Evolutionary conservation across 2,797 vertebrate species (phyloP), one percentile per base, ranked within the genome.

Genomic region (Notoglanidium macrostoma): DNA sequence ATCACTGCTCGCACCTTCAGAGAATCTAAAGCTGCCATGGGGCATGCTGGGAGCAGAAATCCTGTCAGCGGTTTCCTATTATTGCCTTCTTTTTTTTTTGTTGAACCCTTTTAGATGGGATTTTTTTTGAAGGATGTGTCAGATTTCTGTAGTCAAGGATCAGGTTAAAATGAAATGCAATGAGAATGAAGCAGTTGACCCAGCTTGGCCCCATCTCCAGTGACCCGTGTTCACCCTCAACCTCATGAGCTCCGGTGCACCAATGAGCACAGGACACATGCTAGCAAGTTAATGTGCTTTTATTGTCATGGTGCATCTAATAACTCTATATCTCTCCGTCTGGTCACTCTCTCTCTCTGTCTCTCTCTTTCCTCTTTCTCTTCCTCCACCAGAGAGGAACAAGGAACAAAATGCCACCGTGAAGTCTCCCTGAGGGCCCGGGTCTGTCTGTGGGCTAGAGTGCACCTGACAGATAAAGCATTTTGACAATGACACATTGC

Each of bases 401-500:
- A 81, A 65, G 84, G 44, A 61, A 89, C 85, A 87, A 89, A 91
- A 93, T 88, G 78, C 87, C 90, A 92, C 88, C 68, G 74, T 93
- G 93, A 95, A 96, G 94, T 95, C 91, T 95, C 94, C 94, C 94
- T 92, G 90, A 95, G 93, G 91, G 89, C 91, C 91, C 91, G 84
- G 89, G 92, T 91, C 92, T 96, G 95, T 96, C 95, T 94, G 87
- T 70, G 86, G 93, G 92, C 92, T 93, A 93, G 93, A 96, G 91
- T 95, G 93, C 88, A 93, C 92, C 90, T 95, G 95, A 95, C 93
- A 94, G 93, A 96, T 95, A 95, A 96, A 94, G 90, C 91, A 89
- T 93, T 89, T 92, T 96, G 95, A 96, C 94, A 95, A 94, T 94
- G 94, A 96, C 93, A 94, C 93, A 95, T 92, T 93, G 92, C 93